phyloP scores from a whole-genome alignment of 2,888 invertebrate genomes.

The Cephus runcator region DNA sequence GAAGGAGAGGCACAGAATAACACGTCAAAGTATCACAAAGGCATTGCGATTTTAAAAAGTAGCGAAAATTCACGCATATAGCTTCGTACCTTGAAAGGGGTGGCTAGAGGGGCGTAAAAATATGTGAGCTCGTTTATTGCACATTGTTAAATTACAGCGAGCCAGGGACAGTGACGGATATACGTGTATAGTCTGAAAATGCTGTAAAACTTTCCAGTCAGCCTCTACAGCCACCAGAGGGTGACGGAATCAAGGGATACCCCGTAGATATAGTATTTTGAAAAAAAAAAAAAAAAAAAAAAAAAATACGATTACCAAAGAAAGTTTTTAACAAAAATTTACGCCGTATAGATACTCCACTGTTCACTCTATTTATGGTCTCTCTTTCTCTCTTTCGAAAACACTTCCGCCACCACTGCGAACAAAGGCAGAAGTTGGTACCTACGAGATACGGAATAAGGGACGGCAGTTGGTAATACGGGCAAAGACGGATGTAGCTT shows the following conservation, averaged over 20 bases:
- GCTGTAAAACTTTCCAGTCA: no score
- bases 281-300: background rate
- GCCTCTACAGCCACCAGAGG: background rate
- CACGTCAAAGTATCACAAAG: background rate
- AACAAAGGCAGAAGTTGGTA: no score
- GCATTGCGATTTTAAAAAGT: background rate
- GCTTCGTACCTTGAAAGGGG: background rate
- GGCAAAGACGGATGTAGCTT: constrained; percentile 62
- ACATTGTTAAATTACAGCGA: background rate
- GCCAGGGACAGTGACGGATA: background rate
- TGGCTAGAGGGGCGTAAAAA: background rate
- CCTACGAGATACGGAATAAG: constrained; percentile 15
- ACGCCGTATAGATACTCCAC: background rate
- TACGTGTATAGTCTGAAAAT: no score
- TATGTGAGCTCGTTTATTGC: background rate
- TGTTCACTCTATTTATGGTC: background rate
- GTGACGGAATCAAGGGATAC: background rate
- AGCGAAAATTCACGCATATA: background rate
- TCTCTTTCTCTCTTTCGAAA: background rate
- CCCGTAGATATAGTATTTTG: background rate
- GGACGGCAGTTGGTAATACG: constrained; percentile 41
- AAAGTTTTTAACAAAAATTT: background rate
- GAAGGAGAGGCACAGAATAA: background rate
- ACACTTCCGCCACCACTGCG: no score
- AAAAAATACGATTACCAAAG: background rate